Percentiles rank a stretch among this genome's conserved stretches.
phyloP scores from a whole-genome alignment of 1,140 invertebrate species.

The Caenorhabditis tropicalis region DNA sequence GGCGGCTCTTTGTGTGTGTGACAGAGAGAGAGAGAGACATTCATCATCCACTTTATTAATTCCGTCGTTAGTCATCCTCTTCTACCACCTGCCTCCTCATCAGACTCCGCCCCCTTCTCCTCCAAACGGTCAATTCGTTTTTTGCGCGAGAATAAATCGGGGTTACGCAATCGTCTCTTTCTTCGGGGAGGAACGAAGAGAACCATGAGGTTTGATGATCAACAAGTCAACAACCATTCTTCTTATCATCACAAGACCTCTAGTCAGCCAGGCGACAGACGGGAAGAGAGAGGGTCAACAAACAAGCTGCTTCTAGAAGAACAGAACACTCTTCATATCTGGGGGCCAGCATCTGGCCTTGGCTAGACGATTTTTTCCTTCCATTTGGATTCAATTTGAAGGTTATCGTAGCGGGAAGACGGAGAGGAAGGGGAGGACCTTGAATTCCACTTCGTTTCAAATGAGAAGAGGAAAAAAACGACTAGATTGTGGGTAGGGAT shows the following conservation, averaged over 20 bases:
- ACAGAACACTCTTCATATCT: too few species aligned
- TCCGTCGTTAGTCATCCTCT: background rate
- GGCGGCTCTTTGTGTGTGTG: background rate
- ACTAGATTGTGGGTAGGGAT: too few species aligned
- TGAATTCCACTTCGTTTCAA: too few species aligned
- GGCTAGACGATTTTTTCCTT: too few species aligned
- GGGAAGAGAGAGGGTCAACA: background rate
- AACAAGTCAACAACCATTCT: background rate
- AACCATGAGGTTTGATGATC: slow-evolving; percentile 29
- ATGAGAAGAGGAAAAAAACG: too few species aligned
- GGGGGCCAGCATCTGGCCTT: too few species aligned
- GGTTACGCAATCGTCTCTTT: background rate
- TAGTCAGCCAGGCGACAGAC: background rate
- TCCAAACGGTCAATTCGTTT: too few species aligned
- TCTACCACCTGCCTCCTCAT: background rate
- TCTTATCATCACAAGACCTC: slow-evolving; percentile 4
- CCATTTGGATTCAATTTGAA: too few species aligned
- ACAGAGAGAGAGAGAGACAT: too few species aligned
- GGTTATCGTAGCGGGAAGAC: too few species aligned
- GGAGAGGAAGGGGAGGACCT: too few species aligned
- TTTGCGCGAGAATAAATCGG: background rate
- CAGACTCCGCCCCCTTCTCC: too few species aligned
- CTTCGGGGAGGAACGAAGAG: background rate
- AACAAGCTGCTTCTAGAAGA: background rate
- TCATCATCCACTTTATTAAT: background rate